Percentiles rank a stretch among this genome's conserved stretches.
Evolutionary conservation across 2,888 invertebrate genomes (phyloP).

Genomic region (Amaurobius ferox): DNA sequence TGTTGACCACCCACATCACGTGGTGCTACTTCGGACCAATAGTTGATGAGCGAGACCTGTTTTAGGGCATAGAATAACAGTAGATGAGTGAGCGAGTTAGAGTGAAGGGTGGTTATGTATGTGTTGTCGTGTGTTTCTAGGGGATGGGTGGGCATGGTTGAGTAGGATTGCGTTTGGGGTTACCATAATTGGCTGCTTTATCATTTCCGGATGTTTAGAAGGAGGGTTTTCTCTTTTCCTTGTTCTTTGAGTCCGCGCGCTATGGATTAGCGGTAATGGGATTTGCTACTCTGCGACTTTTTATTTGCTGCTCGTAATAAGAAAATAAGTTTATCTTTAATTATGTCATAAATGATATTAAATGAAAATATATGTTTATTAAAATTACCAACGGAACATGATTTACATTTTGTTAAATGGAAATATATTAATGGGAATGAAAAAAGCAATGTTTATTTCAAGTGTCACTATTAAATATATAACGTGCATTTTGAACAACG

Average conservation of each 20-base stretch:
- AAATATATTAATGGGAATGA: too few relatives aligned
- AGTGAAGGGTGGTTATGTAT: slow-evolving; percentile 67
- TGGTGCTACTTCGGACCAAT: slow-evolving; percentile 47
- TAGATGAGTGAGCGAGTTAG: slow-evolving; percentile 66
- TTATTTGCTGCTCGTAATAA: too few relatives aligned
- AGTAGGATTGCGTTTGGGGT: slow-evolving; percentile 62
- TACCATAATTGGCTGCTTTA: slow-evolving; percentile 66
- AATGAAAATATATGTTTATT: too few relatives aligned
- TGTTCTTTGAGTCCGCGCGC: background rate
- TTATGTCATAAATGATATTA: too few relatives aligned
- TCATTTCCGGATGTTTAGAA: slow-evolving; percentile 19
- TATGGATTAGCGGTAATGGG: too few relatives aligned
- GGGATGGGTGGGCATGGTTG: slow-evolving; percentile 61
- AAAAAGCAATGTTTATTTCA: too few relatives aligned
- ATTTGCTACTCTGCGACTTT: too few relatives aligned
- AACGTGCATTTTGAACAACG: too few relatives aligned
- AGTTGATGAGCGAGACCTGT: slow-evolving; percentile 52
- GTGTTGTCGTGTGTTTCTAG: slow-evolving; percentile 56
- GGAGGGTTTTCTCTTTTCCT: background rate
- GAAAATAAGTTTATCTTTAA: too few relatives aligned
- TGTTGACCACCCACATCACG: slow-evolving; percentile 57
- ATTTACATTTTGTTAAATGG: too few relatives aligned
- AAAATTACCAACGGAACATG: too few relatives aligned
- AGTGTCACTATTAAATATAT: too few relatives aligned
- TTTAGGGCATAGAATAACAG: slow-evolving; percentile 59